A percentile compares a stretch with the other conserved stretches of the same genome.
Evolutionary conservation across 2,888 invertebrate species (phyloP).

Genomic region (Drosophila paucipuncta): DNA sequence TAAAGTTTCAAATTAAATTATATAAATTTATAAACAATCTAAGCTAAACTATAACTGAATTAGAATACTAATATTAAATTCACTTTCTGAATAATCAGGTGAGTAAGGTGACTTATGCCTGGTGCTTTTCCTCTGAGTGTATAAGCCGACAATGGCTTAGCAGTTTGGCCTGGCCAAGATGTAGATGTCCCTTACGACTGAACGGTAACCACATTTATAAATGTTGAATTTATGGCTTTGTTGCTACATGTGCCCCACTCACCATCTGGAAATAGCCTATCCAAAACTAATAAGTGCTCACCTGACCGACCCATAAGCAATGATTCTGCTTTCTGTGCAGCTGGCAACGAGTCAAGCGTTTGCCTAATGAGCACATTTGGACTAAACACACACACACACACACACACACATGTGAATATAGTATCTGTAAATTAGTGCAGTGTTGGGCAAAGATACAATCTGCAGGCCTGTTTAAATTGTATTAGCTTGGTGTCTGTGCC

Average conservation of each 20-base stretch:
- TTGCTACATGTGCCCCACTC: neutral
- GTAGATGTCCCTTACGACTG: neutral
- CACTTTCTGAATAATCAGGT: neutral
- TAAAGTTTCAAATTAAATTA: neutral
- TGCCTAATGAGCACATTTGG: conserved; percentile 8
- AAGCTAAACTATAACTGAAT: neutral
- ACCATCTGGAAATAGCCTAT: neutral
- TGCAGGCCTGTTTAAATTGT: neutral
- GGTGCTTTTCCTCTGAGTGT: neutral
- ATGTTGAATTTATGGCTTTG: neutral
- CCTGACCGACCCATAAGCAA: neutral
- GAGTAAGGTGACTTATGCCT: neutral
- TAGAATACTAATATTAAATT: neutral
- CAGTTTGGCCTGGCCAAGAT: neutral
- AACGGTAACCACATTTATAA: neutral
- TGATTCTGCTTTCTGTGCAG: neutral
- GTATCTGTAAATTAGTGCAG: conserved; percentile 12
- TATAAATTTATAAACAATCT: neutral
- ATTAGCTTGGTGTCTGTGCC: conserved; percentile 5
- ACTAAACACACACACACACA: neutral
- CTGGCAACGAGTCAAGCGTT: neutral
- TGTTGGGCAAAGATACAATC: conserved; percentile 9
- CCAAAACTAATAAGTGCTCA: conserved; percentile 2
- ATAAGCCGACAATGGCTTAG: neutral
- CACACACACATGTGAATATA: neutral